phyloP scores from a whole-genome alignment of 2,797 vertebrate genomes.

The Carduelis carduelis region DNA sequence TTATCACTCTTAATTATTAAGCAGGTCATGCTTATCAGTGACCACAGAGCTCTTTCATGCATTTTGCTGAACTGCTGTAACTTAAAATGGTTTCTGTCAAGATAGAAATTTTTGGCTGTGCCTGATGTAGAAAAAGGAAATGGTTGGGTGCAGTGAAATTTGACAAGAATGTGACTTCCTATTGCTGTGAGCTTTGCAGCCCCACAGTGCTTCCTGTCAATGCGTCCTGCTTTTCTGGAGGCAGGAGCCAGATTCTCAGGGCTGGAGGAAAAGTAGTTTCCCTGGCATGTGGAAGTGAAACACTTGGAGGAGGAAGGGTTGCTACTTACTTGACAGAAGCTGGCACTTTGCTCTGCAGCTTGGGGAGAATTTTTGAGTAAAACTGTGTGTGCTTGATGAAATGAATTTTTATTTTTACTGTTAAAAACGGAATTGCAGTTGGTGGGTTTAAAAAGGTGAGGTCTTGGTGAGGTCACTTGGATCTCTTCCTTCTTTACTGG shows the following conservation, averaged over 20 bases:
- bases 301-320: neutral
- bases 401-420: neutral
- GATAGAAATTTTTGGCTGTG: neutral
- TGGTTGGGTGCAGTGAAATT: constrained; percentile 20
- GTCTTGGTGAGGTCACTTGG: neutral
- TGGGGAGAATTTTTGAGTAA: neutral
- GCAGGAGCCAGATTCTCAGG: neutral
- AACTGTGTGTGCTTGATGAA: neutral
- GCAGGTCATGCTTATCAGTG: neutral
- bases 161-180: constrained; percentile 55
- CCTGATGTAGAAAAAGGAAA: constrained; percentile 53
- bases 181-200: neutral
- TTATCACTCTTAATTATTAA: constrained; percentile 9
- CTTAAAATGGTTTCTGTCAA: constrained; percentile 3
- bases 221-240: neutral
- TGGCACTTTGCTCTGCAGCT: neutral
- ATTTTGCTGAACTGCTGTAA: neutral
- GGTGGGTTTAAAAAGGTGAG: neutral
- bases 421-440: neutral
- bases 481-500: neutral
- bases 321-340: neutral
- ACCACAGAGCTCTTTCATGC: neutral
- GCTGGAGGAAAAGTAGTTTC: neutral
- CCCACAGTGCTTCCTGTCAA: neutral
- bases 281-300: neutral